A percentile compares a stretch with the other conserved stretches of the same genome.
These are phyloP conservation scores for Ochotona curzoniae DNA, from an alignment of 2,113 vertebrate species.

Conservation along the genomic window DNA sequence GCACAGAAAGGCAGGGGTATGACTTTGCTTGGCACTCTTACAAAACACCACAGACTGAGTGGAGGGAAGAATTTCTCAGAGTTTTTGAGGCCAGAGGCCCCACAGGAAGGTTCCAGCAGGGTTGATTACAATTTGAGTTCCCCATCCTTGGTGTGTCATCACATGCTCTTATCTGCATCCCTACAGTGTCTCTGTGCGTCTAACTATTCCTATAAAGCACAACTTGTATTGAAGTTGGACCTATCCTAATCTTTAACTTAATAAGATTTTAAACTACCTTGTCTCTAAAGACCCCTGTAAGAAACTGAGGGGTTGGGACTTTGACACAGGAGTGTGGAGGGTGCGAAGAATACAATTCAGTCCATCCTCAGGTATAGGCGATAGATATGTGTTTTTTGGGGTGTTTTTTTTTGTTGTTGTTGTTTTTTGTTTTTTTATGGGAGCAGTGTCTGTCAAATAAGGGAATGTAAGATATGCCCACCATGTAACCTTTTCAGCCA, in stretches of 20 bases:
- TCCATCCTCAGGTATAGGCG: too few relatives aligned
- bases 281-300: background rate
- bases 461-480: background rate
- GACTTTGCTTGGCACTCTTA: background rate
- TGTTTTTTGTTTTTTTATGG: too few relatives aligned
- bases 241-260: background rate
- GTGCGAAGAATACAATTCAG: background rate
- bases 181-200: background rate
- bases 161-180: fast-evolving
- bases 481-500: background rate
- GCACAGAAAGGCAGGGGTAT: background rate
- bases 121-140: background rate
- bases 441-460: background rate
- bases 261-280: background rate
- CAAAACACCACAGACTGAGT: background rate
- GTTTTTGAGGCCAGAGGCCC: background rate
- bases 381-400: too few relatives aligned
- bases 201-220: background rate
- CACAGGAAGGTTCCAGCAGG: background rate
- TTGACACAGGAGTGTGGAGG: background rate
- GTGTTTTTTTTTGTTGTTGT: too few relatives aligned
- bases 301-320: background rate
- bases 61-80: background rate
- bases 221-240: background rate
- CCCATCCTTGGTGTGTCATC: background rate